Percentiles rank a stretch among this genome's conserved stretches.
Evolutionary conservation across 2,888 invertebrate genomes (phyloP).

Genomic region (Coelinius sp.): DNA sequence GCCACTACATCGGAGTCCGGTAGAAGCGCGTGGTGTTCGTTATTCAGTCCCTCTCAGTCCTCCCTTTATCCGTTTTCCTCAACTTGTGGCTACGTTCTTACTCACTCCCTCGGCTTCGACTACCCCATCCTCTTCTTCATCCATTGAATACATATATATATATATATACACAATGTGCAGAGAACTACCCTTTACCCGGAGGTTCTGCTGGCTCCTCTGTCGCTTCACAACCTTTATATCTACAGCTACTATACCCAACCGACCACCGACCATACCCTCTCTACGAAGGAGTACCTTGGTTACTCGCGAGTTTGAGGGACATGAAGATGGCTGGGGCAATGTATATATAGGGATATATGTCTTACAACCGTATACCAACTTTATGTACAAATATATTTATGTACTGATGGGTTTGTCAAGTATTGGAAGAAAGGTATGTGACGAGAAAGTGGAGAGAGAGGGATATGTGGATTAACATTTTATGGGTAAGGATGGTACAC

Average conservation of each 20-base stretch:
- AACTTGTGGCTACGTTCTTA: constrained; percentile 38
- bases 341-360: background rate
- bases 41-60: constrained; percentile 28
- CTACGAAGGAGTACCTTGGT: constrained; percentile 55
- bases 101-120: constrained; percentile 28
- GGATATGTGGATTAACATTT: too few relatives aligned
- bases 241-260: constrained; percentile 62
- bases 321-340: constrained; percentile 39
- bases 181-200: constrained; percentile 46
- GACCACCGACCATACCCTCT: constrained; percentile 49
- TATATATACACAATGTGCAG: background rate
- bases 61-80: constrained; percentile 33
- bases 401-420: background rate
- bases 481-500: too few relatives aligned
- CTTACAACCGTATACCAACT: background rate
- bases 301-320: constrained; percentile 55
- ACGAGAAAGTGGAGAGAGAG: background rate
- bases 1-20: constrained; percentile 64
- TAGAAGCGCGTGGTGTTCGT: constrained; percentile 47
- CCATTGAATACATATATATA: constrained; percentile 4
- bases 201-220: constrained; percentile 43
- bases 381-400: constrained; percentile 1
- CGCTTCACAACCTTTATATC: constrained; percentile 68
- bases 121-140: constrained; percentile 15
- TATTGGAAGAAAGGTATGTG: constrained; percentile 18